Percentiles rank a stretch among this genome's conserved stretches.
phyloP scores from a whole-genome alignment of 2,113 vertebrate genomes.

The Notothenia coriiceps region DNA sequence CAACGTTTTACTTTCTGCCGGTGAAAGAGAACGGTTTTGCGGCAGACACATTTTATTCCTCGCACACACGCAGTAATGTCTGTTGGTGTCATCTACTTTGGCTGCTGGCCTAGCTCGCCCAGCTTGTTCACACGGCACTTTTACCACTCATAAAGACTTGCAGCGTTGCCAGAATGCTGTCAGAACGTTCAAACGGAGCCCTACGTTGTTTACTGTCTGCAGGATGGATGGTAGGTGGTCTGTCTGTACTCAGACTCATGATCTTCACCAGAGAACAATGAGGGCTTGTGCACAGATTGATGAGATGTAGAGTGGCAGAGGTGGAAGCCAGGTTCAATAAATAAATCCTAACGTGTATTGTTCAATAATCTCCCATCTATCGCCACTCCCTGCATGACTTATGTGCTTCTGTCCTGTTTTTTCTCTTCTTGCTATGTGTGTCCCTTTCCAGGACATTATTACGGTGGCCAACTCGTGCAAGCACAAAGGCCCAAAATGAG shows the following conservation, averaged over 20 bases:
- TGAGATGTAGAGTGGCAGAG: not conserved
- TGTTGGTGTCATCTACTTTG: constrained; percentile 61
- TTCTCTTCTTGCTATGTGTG: constrained; percentile 4
- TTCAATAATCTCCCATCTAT: constrained; percentile 19
- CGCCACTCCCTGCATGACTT: not conserved
- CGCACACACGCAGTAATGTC: constrained; percentile 46
- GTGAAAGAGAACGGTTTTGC: constrained; percentile 70
- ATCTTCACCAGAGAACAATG: constrained; percentile 52
- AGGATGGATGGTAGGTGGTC: constrained; percentile 64
- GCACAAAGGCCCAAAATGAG: too few relatives aligned
- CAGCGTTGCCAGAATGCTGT: constrained; percentile 48
- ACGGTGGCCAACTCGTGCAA: constrained; percentile 5
- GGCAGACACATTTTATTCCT: constrained; percentile 63
- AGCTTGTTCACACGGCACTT: constrained; percentile 67
- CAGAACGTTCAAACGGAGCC: constrained; percentile 34
- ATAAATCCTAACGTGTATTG: constrained; percentile 24
- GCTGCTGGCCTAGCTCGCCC: constrained; percentile 57
- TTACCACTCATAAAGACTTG: constrained; percentile 42
- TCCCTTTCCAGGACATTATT: constrained; percentile 2
- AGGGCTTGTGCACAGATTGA: constrained; percentile 24
- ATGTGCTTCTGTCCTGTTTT: constrained; percentile 10
- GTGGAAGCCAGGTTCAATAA: not conserved
- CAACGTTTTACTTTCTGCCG: constrained; percentile 74
- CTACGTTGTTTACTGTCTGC: constrained; percentile 49
- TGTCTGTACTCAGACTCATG: constrained; percentile 12